Evolutionary conservation across 2,113 vertebrate genomes (phyloP).

Genomic region (Puntigrus tetrazona): DNA sequence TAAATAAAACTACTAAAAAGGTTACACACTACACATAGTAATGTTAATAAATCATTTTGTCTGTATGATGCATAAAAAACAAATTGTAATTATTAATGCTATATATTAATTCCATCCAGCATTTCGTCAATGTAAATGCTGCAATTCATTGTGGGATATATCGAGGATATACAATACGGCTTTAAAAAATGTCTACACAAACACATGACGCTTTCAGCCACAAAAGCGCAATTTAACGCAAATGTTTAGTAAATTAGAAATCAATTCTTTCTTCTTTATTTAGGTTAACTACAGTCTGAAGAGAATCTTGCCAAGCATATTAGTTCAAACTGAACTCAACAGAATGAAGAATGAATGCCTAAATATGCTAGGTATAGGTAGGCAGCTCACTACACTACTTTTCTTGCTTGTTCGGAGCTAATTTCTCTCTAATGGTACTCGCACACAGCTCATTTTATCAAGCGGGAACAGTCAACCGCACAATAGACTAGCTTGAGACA

Average conservation of each 20-base stretch:
- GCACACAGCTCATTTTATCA: conserved; percentile 21
- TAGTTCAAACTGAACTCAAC: not conserved
- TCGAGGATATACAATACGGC: too few relatives aligned
- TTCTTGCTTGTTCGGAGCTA: not conserved
- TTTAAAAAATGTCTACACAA: too few relatives aligned
- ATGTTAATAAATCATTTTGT: too few relatives aligned
- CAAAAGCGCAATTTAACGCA: not conserved
- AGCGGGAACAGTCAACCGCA: conserved; percentile 33
- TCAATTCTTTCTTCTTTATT: too few relatives aligned
- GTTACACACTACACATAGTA: too few relatives aligned
- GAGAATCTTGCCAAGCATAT: not conserved
- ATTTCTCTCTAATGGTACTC: conserved; percentile 41
- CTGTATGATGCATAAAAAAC: too few relatives aligned
- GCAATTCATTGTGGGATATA: not conserved
- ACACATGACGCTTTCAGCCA: not conserved
- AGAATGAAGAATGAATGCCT: not conserved
- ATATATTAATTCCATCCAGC: too few relatives aligned
- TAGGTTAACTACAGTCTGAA: not conserved
- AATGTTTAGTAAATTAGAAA: too few relatives aligned
- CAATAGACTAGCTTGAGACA: conserved; percentile 66
- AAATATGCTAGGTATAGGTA: not conserved
- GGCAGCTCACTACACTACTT: not conserved
- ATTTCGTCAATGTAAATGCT: not conserved
- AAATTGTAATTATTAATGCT: too few relatives aligned
- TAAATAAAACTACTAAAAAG: too few relatives aligned